Evolutionary conservation across 2,888 invertebrate species (phyloP).

Genomic region (Adelognathus sp.): DNA sequence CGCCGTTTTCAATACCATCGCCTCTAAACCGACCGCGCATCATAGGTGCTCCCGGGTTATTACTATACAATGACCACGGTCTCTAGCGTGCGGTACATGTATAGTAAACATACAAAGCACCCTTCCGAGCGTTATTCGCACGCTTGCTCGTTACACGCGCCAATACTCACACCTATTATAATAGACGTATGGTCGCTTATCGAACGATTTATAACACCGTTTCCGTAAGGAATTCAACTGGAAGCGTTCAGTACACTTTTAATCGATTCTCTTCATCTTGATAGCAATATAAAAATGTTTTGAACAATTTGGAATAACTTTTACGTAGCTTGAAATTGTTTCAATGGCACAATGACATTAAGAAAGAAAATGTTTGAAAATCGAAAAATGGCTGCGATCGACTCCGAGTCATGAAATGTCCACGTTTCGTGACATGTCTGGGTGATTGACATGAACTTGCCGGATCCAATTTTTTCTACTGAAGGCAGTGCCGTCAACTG

Average conservation of each 20-base stretch:
- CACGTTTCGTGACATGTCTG: too few species aligned
- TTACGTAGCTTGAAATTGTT: too few species aligned
- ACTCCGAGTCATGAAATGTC: too few species aligned
- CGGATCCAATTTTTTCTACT: too few species aligned
- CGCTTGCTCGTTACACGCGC: slow-evolving; percentile 50
- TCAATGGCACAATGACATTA: too few species aligned
- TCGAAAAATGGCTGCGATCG: too few species aligned
- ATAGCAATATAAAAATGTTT: too few species aligned
- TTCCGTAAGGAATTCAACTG: neutral
- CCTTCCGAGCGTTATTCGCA: slow-evolving; percentile 33
- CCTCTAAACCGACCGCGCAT: slow-evolving; percentile 21
- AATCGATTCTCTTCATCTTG: neutral
- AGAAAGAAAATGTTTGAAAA: too few species aligned
- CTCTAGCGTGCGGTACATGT: neutral
- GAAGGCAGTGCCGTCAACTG: too few species aligned
- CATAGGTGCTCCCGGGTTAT: slow-evolving; percentile 29
- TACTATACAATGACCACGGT: slow-evolving; percentile 45
- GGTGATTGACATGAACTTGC: too few species aligned
- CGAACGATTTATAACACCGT: neutral
- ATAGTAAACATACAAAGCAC: slow-evolving; percentile 5
- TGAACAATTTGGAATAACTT: too few species aligned
- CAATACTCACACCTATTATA: slow-evolving; percentile 51
- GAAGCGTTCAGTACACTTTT: neutral
- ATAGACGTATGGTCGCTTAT: slow-evolving; percentile 26
- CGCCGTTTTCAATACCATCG: slow-evolving; percentile 41